Evolutionary conservation across 2,113 vertebrate genomes (phyloP), one percentile per base, ranked within the genome.

Genomic region (Climacteris rufus): DNA sequence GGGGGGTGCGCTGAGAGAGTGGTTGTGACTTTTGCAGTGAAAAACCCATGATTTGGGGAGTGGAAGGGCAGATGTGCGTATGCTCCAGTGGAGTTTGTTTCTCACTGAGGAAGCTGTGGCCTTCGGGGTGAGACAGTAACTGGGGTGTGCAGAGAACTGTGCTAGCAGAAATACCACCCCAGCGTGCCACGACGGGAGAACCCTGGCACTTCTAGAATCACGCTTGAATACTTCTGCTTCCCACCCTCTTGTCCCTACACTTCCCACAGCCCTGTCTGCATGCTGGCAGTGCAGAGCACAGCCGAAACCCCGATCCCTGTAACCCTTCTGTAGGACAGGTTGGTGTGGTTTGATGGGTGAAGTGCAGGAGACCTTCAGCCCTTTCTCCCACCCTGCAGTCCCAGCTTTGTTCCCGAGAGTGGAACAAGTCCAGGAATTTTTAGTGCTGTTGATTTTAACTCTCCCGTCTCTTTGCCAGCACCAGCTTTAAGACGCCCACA

Each of bases 401-500:
- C 35, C 50, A 75, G 76, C 30, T 83, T 87, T 80, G 68, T 49
- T 95, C 28, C 44, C 1, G 0, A 25, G n/a, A 82, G 50, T 9
- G n/a, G 60, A 89, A 68, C 60, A 74, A 90, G 33, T 87, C 68
- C 70, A 69, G 79, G 45, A 81, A 69, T 88, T 94, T 94, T 83
- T 92, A 82, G 76, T 66, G 50, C 45, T 77, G 45, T 74, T 3
- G 5, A 24, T 90, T 95, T 95, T 94, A 94, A 79, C 79, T 69
- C 64, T 93, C 83, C 76, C 30, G 14, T 92, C 37, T 84, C 81
- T 83, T 83, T 79, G 77, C 64, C 89, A 94, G 53, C 12, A 11
- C 77, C 72, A 84, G 89, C 83, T 96, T 93, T 94, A 86, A 83
- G 63, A 70, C n/a, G 11, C 86, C 85, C 87, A 92, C 96, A 75